Percentiles rank a stretch among this genome's conserved stretches.
Evolutionary conservation across 1,140 invertebrate genomes (phyloP).

Genomic region (Lordiphosa clarofinis): DNA sequence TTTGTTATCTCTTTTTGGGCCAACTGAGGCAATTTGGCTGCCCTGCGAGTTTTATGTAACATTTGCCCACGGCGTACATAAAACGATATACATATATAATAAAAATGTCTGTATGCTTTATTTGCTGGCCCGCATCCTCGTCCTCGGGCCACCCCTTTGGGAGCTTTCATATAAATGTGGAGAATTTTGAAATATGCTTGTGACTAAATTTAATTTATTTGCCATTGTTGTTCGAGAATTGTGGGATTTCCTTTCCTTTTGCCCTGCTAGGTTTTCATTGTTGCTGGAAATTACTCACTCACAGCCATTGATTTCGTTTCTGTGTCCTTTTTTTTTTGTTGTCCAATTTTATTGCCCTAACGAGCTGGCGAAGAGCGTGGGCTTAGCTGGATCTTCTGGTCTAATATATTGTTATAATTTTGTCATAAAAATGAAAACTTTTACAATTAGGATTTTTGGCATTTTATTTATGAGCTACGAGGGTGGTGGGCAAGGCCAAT

Average conservation of each 20-base stretch:
- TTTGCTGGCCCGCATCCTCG: conserved; percentile 44
- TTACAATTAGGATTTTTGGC: conserved; percentile 62
- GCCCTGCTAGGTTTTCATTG: conserved; percentile 60
- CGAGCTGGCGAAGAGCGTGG: conserved; percentile 43
- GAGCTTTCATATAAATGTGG: too few relatives aligned
- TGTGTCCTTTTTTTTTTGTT: conserved; percentile 26
- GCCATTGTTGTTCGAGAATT: conserved; percentile 68
- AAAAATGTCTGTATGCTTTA: conserved; percentile 37
- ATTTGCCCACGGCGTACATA: conserved; percentile 60
- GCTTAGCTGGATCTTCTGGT: conserved; percentile 12
- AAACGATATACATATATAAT: conserved; percentile 54
- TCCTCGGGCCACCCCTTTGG: conserved; percentile 6
- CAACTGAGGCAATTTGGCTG: conserved; percentile 31
- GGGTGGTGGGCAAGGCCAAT: conserved; percentile 22
- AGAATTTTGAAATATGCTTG: conserved; percentile 71
- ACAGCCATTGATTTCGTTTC: conserved; percentile 59
- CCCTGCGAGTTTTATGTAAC: conserved; percentile 64
- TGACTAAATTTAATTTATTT: conserved; percentile 76
- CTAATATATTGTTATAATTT: conserved; percentile 71
- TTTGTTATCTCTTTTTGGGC: conserved; percentile 18
- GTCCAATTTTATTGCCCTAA: conserved; percentile 33
- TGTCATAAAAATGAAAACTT: conserved; percentile 74
- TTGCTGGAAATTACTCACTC: conserved; percentile 42
- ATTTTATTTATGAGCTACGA: conserved; percentile 56
- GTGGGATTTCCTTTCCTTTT: conserved; percentile 59